Evolutionary conservation across 2,113 vertebrate species (phyloP).

Genomic region (Microcebus griseorufus): DNA sequence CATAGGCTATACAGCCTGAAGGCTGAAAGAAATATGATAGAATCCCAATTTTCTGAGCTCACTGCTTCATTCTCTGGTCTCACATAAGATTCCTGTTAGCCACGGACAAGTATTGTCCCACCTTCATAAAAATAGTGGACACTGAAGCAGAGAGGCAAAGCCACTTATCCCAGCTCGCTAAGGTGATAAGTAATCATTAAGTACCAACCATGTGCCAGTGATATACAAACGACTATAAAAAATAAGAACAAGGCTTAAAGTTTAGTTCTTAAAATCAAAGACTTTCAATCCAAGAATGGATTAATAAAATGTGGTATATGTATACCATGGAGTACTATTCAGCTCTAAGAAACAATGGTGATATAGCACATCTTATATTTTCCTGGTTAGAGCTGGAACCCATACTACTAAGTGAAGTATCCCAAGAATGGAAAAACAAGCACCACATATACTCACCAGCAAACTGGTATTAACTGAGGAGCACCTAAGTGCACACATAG

Average conservation of each 20-base stretch:
- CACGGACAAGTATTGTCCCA: neutral
- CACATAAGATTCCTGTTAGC: neutral
- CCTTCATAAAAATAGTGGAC: neutral
- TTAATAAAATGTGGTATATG: too few relatives aligned
- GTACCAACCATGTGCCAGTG: neutral
- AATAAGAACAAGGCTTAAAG: neutral
- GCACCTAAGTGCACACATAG: too few relatives aligned
- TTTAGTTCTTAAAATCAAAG: neutral
- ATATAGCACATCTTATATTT: too few relatives aligned
- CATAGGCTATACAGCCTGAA: neutral
- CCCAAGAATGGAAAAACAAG: too few relatives aligned
- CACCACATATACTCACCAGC: too few relatives aligned
- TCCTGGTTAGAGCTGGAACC: too few relatives aligned
- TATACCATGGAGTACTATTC: too few relatives aligned
- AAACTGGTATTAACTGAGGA: too few relatives aligned
- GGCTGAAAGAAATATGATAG: neutral
- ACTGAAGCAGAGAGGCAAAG: slow-evolving; percentile 5
- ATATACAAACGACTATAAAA: neutral
- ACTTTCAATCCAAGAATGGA: neutral
- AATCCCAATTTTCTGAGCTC: neutral
- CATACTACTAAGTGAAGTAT: too few relatives aligned
- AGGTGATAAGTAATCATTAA: neutral
- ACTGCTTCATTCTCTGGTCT: neutral
- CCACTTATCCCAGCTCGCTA: neutral
- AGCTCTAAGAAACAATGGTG: too few relatives aligned